These are phyloP conservation scores for Panulirus ornatus DNA, from an alignment of 1,140 invertebrate species.

Conservation along the genomic window DNA sequence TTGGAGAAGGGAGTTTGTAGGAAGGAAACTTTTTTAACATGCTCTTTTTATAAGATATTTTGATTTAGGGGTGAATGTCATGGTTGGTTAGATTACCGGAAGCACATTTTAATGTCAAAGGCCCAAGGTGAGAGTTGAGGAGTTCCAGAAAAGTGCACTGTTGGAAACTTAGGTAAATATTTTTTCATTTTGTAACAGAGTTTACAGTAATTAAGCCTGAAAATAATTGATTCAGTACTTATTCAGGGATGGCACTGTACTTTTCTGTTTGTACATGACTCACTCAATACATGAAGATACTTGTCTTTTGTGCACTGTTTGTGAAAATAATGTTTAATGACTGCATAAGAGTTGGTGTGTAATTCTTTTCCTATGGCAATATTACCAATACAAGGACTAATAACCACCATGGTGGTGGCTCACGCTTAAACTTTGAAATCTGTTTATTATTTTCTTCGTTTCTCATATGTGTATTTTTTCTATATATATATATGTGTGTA, in stretches of 20 bases:
- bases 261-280: neutral
- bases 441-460: neutral
- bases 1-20: neutral
- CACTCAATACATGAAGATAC: constrained; percentile 6
- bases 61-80: neutral
- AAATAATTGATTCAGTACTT: neutral
- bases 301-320: neutral
- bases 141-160: neutral
- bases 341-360: constrained; percentile 16
- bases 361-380: neutral
- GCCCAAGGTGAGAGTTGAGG: constrained; percentile 1
- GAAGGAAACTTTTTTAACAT: neutral
- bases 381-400: neutral
- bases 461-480: constrained; percentile 4
- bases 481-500: constrained; percentile 13
- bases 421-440: constrained; percentile 3
- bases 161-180: too few relatives aligned
- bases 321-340: neutral
- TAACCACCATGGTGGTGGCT: neutral
- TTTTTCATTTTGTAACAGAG: neutral
- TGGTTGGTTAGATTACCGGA: neutral
- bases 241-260: constrained; percentile 15
- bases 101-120: neutral
- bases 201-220: neutral
- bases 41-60: too few relatives aligned